phyloP scores from a whole-genome alignment of 2,113 vertebrate species.

The Poeciliopsis occidentalis region DNA sequence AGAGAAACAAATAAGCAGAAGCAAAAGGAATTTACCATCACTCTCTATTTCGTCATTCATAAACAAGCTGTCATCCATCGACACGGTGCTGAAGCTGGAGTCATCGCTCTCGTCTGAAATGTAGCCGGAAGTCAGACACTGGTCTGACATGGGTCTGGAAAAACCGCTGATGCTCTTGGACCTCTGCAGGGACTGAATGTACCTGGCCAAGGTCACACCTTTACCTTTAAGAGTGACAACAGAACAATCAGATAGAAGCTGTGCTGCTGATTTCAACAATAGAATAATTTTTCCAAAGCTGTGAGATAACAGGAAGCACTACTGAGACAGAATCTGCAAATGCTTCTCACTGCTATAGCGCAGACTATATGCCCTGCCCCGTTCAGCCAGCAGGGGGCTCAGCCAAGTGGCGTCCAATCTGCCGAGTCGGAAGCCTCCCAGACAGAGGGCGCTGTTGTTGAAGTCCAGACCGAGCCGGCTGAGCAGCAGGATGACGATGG shows the following conservation, averaged over 20 bases:
- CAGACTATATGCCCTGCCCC: conserved; percentile 65
- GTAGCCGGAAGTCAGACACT: conserved; percentile 79
- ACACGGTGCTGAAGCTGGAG: conserved; percentile 79
- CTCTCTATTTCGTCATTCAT: conserved; percentile 88
- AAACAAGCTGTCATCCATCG: conserved; percentile 79
- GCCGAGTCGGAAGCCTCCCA: conserved; percentile 91
- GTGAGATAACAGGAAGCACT: neutral
- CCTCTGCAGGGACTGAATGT: conserved; percentile 84
- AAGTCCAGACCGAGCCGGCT: conserved; percentile 89
- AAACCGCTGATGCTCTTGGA: conserved; percentile 68
- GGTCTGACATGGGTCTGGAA: conserved; percentile 62
- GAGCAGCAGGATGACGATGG: conserved; percentile 84
- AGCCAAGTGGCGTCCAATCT: conserved; percentile 90
- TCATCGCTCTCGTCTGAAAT: conserved; percentile 83
- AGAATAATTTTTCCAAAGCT: neutral
- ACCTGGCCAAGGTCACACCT: conserved; percentile 84
- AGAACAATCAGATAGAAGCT: neutral
- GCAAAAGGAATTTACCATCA: conserved; percentile 80
- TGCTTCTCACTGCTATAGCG: conserved; percentile 73
- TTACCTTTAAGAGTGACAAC: conserved; percentile 72
- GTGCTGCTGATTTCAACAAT: neutral
- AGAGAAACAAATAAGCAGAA: neutral
- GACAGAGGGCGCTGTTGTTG: conserved; percentile 89
- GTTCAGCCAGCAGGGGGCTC: conserved; percentile 86
- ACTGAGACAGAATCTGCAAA: neutral